A percentile compares a stretch with the other conserved stretches of the same genome.
phyloP scores from a whole-genome alignment of 2,888 invertebrate genomes.

The Melinaea marsaeus region DNA sequence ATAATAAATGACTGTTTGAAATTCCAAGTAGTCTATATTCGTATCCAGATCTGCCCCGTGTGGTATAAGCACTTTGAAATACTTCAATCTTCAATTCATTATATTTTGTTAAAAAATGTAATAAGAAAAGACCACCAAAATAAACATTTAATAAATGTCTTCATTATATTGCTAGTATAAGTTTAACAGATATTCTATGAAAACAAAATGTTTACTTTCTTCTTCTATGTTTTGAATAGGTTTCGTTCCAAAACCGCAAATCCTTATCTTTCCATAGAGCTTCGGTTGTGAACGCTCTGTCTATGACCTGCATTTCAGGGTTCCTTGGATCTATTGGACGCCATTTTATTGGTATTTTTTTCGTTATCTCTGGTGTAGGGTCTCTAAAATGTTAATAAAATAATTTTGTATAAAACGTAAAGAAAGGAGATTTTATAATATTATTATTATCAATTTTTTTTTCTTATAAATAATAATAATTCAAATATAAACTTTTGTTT shows the following conservation, averaged over 20 bases:
- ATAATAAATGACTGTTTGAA: too few relatives aligned
- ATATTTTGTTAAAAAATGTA: too few relatives aligned
- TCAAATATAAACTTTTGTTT: too few relatives aligned
- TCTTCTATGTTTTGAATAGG: conserved; percentile 59
- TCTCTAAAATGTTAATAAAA: conserved; percentile 44
- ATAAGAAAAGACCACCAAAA: neutral
- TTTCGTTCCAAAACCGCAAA: conserved; percentile 55
- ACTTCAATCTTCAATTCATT: too few relatives aligned
- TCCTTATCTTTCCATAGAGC: conserved; percentile 51
- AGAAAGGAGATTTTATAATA: neutral
- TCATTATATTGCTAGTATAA: neutral
- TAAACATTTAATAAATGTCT: neutral
- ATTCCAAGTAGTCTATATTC: too few relatives aligned
- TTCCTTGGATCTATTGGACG: conserved; percentile 39
- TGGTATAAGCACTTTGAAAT: too few relatives aligned
- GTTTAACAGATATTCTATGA: neutral
- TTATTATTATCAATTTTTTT: too few relatives aligned
- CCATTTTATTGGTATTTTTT: conserved; percentile 47
- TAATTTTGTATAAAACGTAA: neutral
- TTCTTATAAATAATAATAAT: too few relatives aligned
- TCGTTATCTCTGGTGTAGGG: conserved; percentile 46
- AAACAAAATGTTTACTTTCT: conserved; percentile 31
- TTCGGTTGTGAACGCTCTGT: conserved; percentile 44
- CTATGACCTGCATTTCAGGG: conserved; percentile 49
- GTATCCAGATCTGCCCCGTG: too few relatives aligned